Evolutionary conservation across 2,888 invertebrate species (phyloP).

Genomic region (Protodeltote pygarga): DNA sequence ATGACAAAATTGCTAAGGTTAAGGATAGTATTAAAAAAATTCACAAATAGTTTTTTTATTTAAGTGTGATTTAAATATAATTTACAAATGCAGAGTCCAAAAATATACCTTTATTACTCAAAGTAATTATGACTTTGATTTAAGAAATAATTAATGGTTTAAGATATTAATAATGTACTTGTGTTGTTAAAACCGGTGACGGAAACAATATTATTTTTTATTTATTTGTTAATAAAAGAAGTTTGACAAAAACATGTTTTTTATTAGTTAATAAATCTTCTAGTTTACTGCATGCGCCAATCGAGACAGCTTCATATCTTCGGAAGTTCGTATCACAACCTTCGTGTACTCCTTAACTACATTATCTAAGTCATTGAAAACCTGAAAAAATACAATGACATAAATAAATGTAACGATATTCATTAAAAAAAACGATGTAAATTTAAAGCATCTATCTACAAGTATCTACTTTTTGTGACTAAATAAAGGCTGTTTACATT

Average conservation of each 20-base stretch:
- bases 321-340: conserved; percentile 89
- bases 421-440: background rate
- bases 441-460: too few relatives aligned
- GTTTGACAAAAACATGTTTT: conserved; percentile 25
- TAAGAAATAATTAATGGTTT: conserved; percentile 19
- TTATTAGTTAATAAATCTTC: conserved; percentile 23
- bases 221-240: conserved; percentile 42
- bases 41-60: too few relatives aligned
- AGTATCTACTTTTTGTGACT: too few relatives aligned
- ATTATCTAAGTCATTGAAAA: conserved; percentile 87
- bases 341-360: conserved; percentile 89
- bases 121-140: conserved; percentile 1
- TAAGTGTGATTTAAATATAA: too few relatives aligned
- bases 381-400: conserved; percentile 80
- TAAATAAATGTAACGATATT: background rate
- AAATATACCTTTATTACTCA: background rate
- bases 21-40: too few relatives aligned
- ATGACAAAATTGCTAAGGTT: too few relatives aligned
- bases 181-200: conserved; percentile 25
- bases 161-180: conserved; percentile 10
- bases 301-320: conserved; percentile 85
- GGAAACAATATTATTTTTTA: conserved; percentile 34
- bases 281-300: conserved; percentile 42
- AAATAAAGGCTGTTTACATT: too few relatives aligned
- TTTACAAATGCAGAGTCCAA: too few relatives aligned